These are phyloP conservation scores for Ophion slaviceki DNA, from an alignment of 2,888 invertebrate genomes.

Conservation along the genomic window DNA sequence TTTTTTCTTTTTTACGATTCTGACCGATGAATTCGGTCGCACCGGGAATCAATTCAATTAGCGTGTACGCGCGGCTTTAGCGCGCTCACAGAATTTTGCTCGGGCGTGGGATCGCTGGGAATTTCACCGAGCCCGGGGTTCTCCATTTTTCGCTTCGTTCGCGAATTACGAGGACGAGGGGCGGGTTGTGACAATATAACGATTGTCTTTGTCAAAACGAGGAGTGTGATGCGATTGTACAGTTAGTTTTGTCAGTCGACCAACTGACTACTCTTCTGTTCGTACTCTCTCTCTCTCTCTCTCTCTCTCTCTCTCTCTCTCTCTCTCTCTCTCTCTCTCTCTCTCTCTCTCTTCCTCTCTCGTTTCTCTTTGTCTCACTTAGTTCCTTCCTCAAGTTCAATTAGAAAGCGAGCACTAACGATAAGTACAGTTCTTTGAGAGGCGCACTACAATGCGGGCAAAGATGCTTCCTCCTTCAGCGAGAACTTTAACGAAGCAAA, in stretches of 20 bases:
- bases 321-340: slow-evolving; percentile 38
- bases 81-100: slow-evolving; percentile 6
- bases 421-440: slow-evolving; percentile 62
- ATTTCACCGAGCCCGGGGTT: slow-evolving; percentile 36
- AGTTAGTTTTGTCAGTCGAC: slow-evolving; percentile 62
- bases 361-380: slow-evolving; percentile 21
- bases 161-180: slow-evolving; percentile 41
- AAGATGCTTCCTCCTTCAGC: slow-evolving; percentile 33
- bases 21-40: slow-evolving; percentile 57
- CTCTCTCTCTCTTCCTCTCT: slow-evolving; percentile 33
- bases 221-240: slow-evolving; percentile 37
- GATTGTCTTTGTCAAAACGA: slow-evolving; percentile 58
- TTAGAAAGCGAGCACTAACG: slow-evolving; percentile 68
- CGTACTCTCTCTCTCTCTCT: slow-evolving; percentile 8
- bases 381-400: slow-evolving; percentile 60
- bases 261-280: slow-evolving; percentile 53
- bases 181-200: slow-evolving; percentile 52
- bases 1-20: slow-evolving; percentile 37
- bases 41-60: slow-evolving; percentile 65
- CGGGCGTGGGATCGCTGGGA: slow-evolving; percentile 1
- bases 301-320: slow-evolving; percentile 28
- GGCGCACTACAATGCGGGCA: slow-evolving; percentile 51
- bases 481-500: slow-evolving; percentile 48
- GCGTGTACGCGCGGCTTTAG: slow-evolving; percentile 59
- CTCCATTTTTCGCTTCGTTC: slow-evolving; percentile 51